Base-by-base conservation (phyloP, 2,888 invertebrate species). In the Dryadula phaetusa region DNA sequence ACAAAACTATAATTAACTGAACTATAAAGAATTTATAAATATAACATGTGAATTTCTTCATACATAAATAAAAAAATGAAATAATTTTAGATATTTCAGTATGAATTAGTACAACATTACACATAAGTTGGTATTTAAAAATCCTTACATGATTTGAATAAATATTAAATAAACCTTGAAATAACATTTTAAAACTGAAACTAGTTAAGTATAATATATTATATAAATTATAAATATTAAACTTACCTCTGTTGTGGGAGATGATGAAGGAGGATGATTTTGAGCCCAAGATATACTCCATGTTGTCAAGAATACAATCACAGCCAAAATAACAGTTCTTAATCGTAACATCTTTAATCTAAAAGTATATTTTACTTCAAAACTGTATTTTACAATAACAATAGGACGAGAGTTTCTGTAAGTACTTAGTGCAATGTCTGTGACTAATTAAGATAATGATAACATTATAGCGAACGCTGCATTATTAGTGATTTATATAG, bases 281-380 rank as follows among this genome's bases (percentile, higher is more conserved):
- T 87, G 82, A 0, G 85, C 87, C 28, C 77, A 71, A 0, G 86
- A 75, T 32, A 86, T 53, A 0, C 79, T 81, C 79, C 85, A 84
- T 44, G 83, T 77, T 20, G 79, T 83, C 14, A 79, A 77, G 70
- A 87, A 86, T 58, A 79, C 82, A n/a, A 74, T 77, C 12, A 75
- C 78, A 16, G 84, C 88, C 62, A 88, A 75, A 62, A 78, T 79
- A 34, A 86, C 68, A 42, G 81, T 84, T 67, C 87, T 77, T 73
- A 76, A 81, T 72, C 79, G 84, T 76, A 86, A 73, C 91, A 91
- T 91, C 70, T 70, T 86, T 64, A 71, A 22, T 64, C 86, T 88
- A 83, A 7, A 80, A 82, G 32, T 8, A 40, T 40, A 56, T 22
- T 40, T 37, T 22, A 8, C n/a, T 6, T 20, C 12, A 37, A 40